Base-by-base conservation (phyloP, 2,113 vertebrate species). In the Tachuris rubrigastra region DNA sequence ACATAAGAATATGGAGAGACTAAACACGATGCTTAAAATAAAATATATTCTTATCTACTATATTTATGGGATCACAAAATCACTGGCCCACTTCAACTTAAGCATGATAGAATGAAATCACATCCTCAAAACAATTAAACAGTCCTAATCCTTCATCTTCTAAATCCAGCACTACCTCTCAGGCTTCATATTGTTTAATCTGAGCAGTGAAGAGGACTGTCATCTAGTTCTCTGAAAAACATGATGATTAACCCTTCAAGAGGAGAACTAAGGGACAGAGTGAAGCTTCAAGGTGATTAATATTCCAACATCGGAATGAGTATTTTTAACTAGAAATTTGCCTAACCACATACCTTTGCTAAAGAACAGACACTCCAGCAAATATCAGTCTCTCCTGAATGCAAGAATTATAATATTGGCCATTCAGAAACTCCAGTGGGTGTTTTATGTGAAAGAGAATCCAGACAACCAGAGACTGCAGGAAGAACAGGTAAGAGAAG, bases 141-240 rank as follows among this genome's bases (percentile, higher is more conserved):
- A 41, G 17, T 75, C 17, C 69, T 95, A 93, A 89, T 93, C 69
- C 93, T 93, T 90, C 92, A 87, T 87, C 37, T 93, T 68, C 56
- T 95, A 96, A 96, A 94, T 96, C 96, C 90, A 96, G 12, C 47
- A 80, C 85, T 96, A 63, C 87, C 27, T 93, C 95, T 74, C 59
- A 71, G 35, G 18, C 25, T 89, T 89, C 42, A 53, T 58, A 78
- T 39, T 91, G 35, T 95, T 89, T 94, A 95, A 97, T 93, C 60
- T 77, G 74, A 94, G 86, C 63, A 63, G 46, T 44, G 58, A 85
- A 80, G 62, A 78, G 63, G 42, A 80, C 69, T 56, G 66, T 31
- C 84, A 94, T 90, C 46, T 31, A 60, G 52, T 44, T 87, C 85
- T 88, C 65, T 78, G 46, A 95, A 85, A n/a, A 50, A 46, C 53